phyloP scores from a whole-genome alignment of 2,113 vertebrate genomes.

The Malurus cyaneus region DNA sequence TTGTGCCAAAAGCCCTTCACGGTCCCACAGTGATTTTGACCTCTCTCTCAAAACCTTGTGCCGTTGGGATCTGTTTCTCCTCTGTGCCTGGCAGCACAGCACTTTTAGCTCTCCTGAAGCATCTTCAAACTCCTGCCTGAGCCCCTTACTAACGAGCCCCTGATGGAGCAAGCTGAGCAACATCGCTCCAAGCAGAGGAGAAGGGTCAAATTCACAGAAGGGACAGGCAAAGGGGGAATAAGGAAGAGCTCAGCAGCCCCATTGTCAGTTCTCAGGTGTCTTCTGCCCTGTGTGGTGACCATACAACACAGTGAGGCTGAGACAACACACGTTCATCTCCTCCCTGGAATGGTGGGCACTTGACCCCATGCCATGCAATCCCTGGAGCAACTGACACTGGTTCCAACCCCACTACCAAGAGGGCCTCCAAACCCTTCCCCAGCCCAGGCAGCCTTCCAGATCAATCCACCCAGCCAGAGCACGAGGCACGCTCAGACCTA shows the following conservation, averaged over 20 bases:
- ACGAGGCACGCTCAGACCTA: neutral
- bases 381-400: accelerated
- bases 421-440: neutral
- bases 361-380: accelerated
- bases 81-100: neutral
- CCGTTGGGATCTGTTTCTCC: neutral
- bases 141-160: neutral
- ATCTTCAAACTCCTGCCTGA: accelerated
- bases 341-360: accelerated
- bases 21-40: accelerated
- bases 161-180: accelerated
- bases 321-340: neutral
- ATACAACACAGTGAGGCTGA: accelerated
- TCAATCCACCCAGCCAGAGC: accelerated
- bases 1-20: neutral
- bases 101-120: neutral
- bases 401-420: neutral
- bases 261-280: accelerated
- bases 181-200: accelerated
- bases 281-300: accelerated
- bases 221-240: neutral
- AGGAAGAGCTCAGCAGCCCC: neutral
- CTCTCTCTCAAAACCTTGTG: neutral
- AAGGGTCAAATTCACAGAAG: too few relatives aligned
- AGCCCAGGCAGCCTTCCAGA: neutral